Evolutionary conservation across 2,113 vertebrate genomes (phyloP).

Genomic region (Hippocampus zosterae): DNA sequence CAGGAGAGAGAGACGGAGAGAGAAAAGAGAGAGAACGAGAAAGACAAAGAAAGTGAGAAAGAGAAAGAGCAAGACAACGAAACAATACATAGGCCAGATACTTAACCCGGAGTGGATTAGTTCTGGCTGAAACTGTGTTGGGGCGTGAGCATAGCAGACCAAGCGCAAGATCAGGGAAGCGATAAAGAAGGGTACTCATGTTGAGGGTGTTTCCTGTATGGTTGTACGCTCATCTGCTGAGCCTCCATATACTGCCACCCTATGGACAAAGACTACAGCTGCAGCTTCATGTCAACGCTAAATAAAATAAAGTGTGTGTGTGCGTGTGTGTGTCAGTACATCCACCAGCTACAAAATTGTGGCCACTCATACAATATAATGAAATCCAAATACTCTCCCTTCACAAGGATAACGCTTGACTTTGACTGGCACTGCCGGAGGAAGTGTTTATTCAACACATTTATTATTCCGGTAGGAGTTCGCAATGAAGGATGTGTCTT

Average conservation of each 20-base stretch:
- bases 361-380: background rate
- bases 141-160: constrained; percentile 13
- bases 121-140: constrained; percentile 26
- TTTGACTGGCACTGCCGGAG: background rate
- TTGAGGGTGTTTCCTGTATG: constrained; percentile 56
- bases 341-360: background rate
- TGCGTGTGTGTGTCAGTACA: background rate
- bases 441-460: background rate
- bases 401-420: background rate
- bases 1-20: constrained; percentile 28
- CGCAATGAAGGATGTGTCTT: too few species aligned
- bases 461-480: background rate
- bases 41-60: constrained; percentile 4
- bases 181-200: constrained; percentile 33
- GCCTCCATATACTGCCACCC: constrained; percentile 69
- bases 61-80: constrained; percentile 38
- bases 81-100: constrained; percentile 43
- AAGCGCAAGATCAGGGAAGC: constrained; percentile 17
- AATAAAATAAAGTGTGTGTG: background rate
- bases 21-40: constrained; percentile 29
- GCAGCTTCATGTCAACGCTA: constrained; percentile 35
- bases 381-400: background rate
- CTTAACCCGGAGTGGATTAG: constrained; percentile 23
- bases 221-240: constrained; percentile 50
- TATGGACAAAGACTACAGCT: constrained; percentile 55